Percentiles rank a stretch among this genome's conserved stretches.
Conservation (phyloP, 2,888 invertebrate species). For the Argynnis bischoffii region DNA sequence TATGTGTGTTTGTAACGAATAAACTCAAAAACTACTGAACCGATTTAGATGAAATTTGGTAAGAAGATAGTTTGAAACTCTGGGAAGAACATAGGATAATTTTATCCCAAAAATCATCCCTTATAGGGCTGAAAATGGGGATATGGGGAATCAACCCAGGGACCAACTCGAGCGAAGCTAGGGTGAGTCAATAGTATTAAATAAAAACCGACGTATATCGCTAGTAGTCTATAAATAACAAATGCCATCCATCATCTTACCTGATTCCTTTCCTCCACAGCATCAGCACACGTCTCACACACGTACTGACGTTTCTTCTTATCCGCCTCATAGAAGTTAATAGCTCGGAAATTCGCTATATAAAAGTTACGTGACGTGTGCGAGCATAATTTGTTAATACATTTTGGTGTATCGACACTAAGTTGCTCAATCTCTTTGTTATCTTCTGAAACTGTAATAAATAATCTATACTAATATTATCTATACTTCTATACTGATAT, state of each 20-base stretch:
- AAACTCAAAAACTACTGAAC: no score
- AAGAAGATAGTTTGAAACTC: no score
- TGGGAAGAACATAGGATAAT: no score
- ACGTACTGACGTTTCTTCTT: conserved; percentile 47
- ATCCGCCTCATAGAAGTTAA: conserved; percentile 68
- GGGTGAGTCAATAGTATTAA: not conserved
- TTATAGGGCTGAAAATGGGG: no score
- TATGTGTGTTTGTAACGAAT: no score
- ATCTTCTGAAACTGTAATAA: not conserved
- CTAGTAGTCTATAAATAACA: not conserved
- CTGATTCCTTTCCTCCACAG: conserved; percentile 52
- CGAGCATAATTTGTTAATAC: conserved; percentile 81
- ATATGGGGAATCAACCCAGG: no score
- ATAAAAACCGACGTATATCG: no score
- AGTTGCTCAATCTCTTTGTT: conserved; percentile 6
- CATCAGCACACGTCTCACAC: conserved; percentile 49
- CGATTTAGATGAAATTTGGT: no score
- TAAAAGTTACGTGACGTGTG: conserved; percentile 51
- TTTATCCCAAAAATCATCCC: no score
- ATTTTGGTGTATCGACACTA: conserved; percentile 48
- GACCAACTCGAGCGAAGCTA: not conserved
- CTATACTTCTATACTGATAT: no score
- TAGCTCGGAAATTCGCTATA: conserved; percentile 63
- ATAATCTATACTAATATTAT: no score
- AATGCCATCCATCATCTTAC: conserved; percentile 42